Evolutionary conservation across 2,113 vertebrate species (phyloP), one percentile per base, ranked within the genome.

Genomic region (Myotis lucifugus): DNA sequence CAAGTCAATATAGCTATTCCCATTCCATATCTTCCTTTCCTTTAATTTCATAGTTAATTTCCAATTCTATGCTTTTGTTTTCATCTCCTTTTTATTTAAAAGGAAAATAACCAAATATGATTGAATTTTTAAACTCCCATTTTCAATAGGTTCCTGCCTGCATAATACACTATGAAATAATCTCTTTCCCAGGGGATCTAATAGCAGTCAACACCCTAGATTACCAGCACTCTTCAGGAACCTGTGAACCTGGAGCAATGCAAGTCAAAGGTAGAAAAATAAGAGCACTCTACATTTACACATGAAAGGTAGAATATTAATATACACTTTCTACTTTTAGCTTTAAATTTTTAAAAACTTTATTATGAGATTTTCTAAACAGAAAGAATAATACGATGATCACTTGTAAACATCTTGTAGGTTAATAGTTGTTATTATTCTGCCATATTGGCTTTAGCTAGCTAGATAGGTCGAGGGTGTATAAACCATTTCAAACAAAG

Each of bases 31-130:
- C 52, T 72, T 86, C 69, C 66, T 79, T 85, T 88, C 64, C 84
- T 77, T 70, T 92, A 64, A 79, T 40, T 46, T 25, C 37, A 85
- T 3, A 73, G 79, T 88, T 54, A 96, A 86, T 97, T 95, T 91
- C 90, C 19, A 84, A 83, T 82, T 86, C 46, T 87, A 52, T 70
- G 42, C 67, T 88, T 92, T 86, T 95, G 77, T 85, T 91, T 95
- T 94, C 70, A 67, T 78, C 56, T 83, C 66, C 42, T 27, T 83
- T 76, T 89, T 87, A 84, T 61, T 93, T 67, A 74, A 92, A 89
- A 83, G 34, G 25, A 85, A 85, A 94, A 88, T 67, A 69, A 93
- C 37, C 37, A 37, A 37, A 37, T 37, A 37, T 37, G 37, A 37
- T 37, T 37, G 37, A 37, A 37, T 37, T 37, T 37, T 37, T 37